Percentiles rank a stretch among this genome's conserved stretches.
phyloP scores from a whole-genome alignment of 2,888 invertebrate species.

The Drosophila mayaguana region DNA sequence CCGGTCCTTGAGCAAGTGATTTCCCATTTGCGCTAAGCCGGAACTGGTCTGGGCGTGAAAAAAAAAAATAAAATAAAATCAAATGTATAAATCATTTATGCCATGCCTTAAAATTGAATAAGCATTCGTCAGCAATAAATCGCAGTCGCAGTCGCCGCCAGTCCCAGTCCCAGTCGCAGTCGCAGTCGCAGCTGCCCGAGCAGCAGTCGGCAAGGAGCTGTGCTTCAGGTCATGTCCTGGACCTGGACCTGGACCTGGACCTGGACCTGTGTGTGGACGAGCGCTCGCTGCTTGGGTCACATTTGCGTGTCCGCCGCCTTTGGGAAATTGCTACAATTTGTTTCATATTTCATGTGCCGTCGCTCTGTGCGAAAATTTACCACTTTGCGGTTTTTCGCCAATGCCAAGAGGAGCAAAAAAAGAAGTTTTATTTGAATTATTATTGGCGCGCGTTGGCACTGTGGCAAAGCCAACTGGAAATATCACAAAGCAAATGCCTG shows the following conservation, averaged over 20 bases:
- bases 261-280: constrained; percentile 5
- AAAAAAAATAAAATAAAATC: constrained; percentile 60
- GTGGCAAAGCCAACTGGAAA: constrained; percentile 30
- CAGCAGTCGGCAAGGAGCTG: constrained; percentile 26
- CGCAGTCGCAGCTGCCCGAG: constrained; percentile 11
- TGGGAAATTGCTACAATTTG: constrained; percentile 77
- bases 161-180: no score
- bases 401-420: constrained; percentile 9
- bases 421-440: constrained; percentile 67
- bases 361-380: constrained; percentile 36
- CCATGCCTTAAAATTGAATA: constrained; percentile 77
- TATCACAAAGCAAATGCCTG: constrained; percentile 50
- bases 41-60: constrained; percentile 48
- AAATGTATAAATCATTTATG: constrained; percentile 80
- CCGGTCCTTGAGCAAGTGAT: constrained; percentile 54
- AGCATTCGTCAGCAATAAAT: constrained; percentile 81
- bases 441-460: constrained; percentile 50
- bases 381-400: constrained; percentile 37
- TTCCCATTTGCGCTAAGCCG: constrained; percentile 44
- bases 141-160: constrained; percentile 27
- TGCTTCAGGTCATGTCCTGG: constrained; percentile 33
- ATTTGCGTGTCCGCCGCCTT: constrained; percentile 69
- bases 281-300: constrained; percentile 56
- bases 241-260: constrained; percentile 15
- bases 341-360: constrained; percentile 75